Percentiles rank a stretch among this genome's conserved stretches.
These are phyloP conservation scores for Gymnodraco acuticeps DNA, from an alignment of 2,797 vertebrate species.

Conservation along the genomic window DNA sequence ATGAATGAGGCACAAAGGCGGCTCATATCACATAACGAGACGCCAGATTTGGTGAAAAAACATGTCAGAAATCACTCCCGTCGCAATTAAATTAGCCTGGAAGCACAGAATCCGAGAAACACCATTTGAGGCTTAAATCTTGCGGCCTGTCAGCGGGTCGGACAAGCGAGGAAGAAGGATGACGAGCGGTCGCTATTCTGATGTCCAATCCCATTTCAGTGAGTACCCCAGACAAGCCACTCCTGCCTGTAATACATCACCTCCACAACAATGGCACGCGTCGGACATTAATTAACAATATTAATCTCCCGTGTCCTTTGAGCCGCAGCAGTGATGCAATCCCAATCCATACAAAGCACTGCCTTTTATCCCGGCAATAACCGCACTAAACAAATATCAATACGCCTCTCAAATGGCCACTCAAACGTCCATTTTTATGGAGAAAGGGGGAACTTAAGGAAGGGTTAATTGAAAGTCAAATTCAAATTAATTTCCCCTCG, in stretches of 20 bases:
- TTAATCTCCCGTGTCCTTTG: conserved; percentile 84
- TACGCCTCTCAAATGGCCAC: conserved; percentile 83
- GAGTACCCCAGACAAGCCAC: conserved; percentile 83
- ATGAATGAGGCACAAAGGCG: conserved; percentile 45
- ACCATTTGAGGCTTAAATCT: conserved; percentile 78
- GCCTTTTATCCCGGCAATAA: conserved; percentile 82
- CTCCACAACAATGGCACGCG: conserved; percentile 83
- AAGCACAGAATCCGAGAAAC: conserved; percentile 54
- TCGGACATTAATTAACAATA: conserved; percentile 86
- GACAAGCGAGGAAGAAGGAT: conserved; percentile 83
- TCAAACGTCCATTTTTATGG: conserved; percentile 86
- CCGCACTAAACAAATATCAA: conserved; percentile 90
- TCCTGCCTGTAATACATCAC: conserved; percentile 85
- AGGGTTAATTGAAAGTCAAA: conserved; percentile 92
- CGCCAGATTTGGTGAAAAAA: conserved; percentile 19
- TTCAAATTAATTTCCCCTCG: conserved; percentile 86
- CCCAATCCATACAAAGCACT: conserved; percentile 83
- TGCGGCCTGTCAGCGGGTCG: conserved; percentile 74
- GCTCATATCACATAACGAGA: conserved; percentile 22
- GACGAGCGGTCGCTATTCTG: conserved; percentile 78
- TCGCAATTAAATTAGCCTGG: conserved; percentile 48
- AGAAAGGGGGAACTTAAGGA: conserved; percentile 80
- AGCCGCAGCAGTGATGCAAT: conserved; percentile 84
- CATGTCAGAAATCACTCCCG: conserved; percentile 28
- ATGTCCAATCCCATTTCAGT: conserved; percentile 85